These are phyloP conservation scores for Mesembrinibis cayennensis DNA, from an alignment of 2,113 vertebrate species.

Conservation along the genomic window DNA sequence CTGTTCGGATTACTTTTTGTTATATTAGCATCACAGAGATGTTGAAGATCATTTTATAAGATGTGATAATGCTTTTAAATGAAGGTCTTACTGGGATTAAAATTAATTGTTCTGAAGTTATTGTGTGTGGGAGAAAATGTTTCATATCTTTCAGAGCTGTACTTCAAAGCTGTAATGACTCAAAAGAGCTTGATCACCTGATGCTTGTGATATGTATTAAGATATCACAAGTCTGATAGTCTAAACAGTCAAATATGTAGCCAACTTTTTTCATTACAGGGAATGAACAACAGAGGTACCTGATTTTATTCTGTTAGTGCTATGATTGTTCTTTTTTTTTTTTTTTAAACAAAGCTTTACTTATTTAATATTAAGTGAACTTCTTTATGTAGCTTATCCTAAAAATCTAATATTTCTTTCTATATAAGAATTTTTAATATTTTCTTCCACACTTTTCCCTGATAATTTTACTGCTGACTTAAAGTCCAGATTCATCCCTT, in stretches of 20 bases:
- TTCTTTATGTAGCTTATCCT: not conserved
- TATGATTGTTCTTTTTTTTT: not conserved
- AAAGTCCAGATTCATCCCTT: not conserved
- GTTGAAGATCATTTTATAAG: not conserved
- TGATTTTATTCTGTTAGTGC: not conserved
- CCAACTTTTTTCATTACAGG: not conserved
- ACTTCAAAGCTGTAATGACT: not conserved
- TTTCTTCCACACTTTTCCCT: not conserved
- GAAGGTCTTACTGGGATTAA: not conserved
- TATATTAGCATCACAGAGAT: not conserved
- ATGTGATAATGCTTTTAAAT: not conserved
- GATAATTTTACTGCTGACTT: not conserved
- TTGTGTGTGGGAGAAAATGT: not conserved
- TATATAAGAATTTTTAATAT: not conserved
- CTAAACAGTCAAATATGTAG: not conserved
- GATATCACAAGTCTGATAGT: not conserved
- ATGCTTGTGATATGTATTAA: not conserved
- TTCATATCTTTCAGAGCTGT: not conserved
- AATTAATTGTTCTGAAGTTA: slow-evolving; percentile 10
- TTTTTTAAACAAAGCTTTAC: not conserved
- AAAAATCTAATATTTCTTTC: not conserved
- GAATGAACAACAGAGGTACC: not conserved
- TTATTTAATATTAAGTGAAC: not conserved
- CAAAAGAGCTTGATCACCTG: not conserved
- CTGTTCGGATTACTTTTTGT: not conserved